These are phyloP conservation scores for Hydrotaea diabolus DNA, from an alignment of 2,888 invertebrate genomes.

Conservation along the genomic window DNA sequence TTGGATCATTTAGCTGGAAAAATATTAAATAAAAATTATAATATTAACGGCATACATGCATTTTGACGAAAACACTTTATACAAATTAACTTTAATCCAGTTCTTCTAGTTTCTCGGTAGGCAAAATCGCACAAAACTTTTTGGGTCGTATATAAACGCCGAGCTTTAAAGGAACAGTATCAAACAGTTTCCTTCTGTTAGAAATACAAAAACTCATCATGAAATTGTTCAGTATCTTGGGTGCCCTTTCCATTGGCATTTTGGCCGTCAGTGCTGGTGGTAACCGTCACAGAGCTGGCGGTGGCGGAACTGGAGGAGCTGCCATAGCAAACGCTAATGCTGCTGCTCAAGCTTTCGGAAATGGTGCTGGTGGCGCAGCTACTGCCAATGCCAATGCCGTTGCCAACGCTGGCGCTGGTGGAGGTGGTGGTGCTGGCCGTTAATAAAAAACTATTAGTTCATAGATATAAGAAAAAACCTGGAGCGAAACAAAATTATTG, in stretches of 20 bases:
- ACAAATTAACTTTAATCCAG: neutral
- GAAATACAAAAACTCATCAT: neutral
- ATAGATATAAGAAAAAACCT: no score
- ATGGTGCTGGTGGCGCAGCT: neutral
- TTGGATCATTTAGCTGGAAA: neutral
- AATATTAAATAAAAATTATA: no score
- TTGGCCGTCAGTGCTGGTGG: conserved; percentile 7
- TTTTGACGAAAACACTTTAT: no score
- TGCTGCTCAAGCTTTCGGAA: neutral
- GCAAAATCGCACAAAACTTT: neutral
- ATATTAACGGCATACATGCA: no score
- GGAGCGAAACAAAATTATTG: no score
- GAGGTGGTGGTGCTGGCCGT: no score
- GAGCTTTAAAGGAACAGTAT: neutral
- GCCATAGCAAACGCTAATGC: neutral
- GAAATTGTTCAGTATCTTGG: neutral
- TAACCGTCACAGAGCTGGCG: neutral
- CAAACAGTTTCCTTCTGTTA: neutral
- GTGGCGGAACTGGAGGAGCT: no score
- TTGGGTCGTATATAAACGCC: neutral
- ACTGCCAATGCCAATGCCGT: neutral
- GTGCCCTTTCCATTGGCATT: neutral
- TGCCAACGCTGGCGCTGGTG: no score
- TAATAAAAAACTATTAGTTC: no score
- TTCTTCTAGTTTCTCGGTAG: neutral